Evolutionary conservation across 2,888 invertebrate species (phyloP).

Genomic region (Allophyes oxyacanthae): DNA sequence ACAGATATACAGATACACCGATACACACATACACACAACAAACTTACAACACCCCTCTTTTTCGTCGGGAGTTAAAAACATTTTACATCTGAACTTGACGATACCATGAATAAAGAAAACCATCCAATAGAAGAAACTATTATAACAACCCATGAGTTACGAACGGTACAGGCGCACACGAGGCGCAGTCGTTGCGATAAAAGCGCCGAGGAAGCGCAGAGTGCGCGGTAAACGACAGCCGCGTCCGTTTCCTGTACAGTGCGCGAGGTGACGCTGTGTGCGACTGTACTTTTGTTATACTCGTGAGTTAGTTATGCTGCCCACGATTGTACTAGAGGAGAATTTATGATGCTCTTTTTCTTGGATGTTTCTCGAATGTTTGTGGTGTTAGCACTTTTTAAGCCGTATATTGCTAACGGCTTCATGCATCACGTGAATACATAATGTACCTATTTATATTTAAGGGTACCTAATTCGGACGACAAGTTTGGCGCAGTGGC

Average conservation of each 20-base stretch:
- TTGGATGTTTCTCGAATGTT: not conserved
- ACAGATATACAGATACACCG: too few relatives aligned
- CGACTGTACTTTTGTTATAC: constrained; percentile 54
- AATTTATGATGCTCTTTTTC: constrained; percentile 29
- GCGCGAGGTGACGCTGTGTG: constrained; percentile 54
- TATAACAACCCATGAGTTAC: constrained; percentile 41
- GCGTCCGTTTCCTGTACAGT: constrained; percentile 63
- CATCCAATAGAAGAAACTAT: constrained; percentile 45
- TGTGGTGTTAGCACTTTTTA: too few relatives aligned
- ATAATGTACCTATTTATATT: too few relatives aligned
- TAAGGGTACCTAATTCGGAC: too few relatives aligned
- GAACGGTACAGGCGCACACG: constrained; percentile 44
- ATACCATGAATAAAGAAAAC: constrained; percentile 32
- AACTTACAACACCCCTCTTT: too few relatives aligned
- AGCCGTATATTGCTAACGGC: too few relatives aligned
- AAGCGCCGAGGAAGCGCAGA: constrained; percentile 58
- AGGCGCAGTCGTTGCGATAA: constrained; percentile 46
- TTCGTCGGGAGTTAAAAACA: too few relatives aligned
- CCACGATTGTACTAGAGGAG: constrained; percentile 34
- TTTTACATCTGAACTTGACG: constrained; percentile 1
- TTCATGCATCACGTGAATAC: too few relatives aligned
- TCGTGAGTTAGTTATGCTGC: constrained; percentile 37
- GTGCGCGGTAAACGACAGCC: constrained; percentile 65
- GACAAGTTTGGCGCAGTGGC: too few relatives aligned
- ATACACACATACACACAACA: too few relatives aligned